phyloP scores from a whole-genome alignment of 2,888 invertebrate species.

The Rotaria sp. region DNA sequence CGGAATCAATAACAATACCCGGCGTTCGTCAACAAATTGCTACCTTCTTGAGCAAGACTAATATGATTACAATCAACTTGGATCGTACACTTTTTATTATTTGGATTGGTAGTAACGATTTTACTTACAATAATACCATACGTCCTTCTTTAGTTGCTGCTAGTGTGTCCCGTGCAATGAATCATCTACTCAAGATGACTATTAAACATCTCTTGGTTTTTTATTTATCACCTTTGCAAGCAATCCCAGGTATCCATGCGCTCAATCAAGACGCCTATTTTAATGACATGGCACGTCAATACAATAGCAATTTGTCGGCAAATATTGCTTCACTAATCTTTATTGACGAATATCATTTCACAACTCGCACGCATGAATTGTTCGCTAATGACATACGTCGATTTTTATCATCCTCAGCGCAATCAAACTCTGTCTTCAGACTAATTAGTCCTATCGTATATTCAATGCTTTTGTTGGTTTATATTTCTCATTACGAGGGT shows the following conservation, averaged over 20 bases:
- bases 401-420: too few relatives aligned
- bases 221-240: background rate
- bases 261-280: background rate
- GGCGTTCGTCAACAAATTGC: background rate
- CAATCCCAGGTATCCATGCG: background rate
- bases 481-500: too few relatives aligned
- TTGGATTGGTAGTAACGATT: background rate
- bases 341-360: too few relatives aligned
- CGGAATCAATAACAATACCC: background rate
- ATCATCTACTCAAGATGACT: background rate
- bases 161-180: background rate
- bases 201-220: background rate
- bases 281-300: too few relatives aligned
- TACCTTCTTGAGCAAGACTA: background rate
- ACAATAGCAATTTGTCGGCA: too few relatives aligned
- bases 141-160: background rate
- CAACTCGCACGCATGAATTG: too few relatives aligned
- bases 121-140: background rate
- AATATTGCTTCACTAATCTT: too few relatives aligned
- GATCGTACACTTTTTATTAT: background rate
- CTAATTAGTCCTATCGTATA: too few relatives aligned
- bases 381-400: too few relatives aligned
- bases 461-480: too few relatives aligned
- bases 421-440: too few relatives aligned
- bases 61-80: background rate